Percentiles rank a stretch among this genome's conserved stretches.
These are phyloP conservation scores for Suncus etruscus DNA, from an alignment of 2,113 vertebrate species.

Conservation along the genomic window DNA sequence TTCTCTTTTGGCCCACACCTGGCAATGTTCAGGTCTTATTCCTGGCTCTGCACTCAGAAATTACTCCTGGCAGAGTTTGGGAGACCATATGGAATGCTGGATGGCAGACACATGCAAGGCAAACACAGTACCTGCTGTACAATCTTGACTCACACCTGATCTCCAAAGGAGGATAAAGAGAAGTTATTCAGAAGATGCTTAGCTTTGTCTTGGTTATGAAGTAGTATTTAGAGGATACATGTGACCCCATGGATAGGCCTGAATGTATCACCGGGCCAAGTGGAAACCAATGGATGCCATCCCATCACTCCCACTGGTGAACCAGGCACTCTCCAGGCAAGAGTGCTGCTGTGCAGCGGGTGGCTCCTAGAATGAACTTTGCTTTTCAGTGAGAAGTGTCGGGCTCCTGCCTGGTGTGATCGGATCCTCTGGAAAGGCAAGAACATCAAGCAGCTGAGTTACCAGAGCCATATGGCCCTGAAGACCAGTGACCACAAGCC, in stretches of 20 bases:
- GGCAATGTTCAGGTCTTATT: no score
- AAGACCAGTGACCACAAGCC: conserved; percentile 98
- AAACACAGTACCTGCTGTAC: no score
- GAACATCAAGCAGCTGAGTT: conserved; percentile 91
- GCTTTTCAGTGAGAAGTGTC: conserved; percentile 94
- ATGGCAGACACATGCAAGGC: no score
- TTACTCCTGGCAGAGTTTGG: no score
- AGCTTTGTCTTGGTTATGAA: background rate
- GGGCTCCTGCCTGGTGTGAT: conserved; percentile 97
- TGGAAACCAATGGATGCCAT: accelerated
- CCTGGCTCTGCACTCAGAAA: no score
- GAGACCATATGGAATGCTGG: no score
- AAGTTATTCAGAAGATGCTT: background rate
- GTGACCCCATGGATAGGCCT: background rate
- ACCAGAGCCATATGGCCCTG: conserved; percentile 95
- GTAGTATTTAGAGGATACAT: background rate
- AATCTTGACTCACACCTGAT: background rate
- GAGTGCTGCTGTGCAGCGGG: background rate
- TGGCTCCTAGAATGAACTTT: conserved; percentile 36
- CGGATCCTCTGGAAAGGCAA: conserved; percentile 96
- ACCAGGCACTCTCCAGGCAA: background rate
- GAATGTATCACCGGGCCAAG: accelerated
- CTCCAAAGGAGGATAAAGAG: background rate
- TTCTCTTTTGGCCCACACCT: no score
- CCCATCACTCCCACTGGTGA: background rate